Conservation (phyloP, 2,113 vertebrate species). For the Alexandromys fortis region DNA sequence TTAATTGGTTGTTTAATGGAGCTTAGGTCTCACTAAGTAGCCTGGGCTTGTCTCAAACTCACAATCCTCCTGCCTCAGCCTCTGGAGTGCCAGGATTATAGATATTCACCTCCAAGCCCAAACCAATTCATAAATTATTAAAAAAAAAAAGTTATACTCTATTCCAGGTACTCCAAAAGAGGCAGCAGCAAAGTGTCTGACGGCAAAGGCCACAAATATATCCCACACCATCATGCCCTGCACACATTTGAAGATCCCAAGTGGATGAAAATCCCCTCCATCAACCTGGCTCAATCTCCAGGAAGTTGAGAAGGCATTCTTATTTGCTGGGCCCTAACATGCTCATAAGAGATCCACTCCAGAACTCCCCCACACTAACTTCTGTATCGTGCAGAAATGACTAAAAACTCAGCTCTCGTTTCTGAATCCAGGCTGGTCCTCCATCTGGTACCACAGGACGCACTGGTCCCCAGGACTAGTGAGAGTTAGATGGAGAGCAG, state of each 20-base stretch:
- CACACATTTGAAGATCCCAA: not conserved
- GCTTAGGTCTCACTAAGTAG: not conserved
- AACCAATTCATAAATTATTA: not conserved
- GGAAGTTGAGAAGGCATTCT: not conserved
- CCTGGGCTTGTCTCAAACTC: not conserved
- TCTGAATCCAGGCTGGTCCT: not conserved
- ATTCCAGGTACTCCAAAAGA: not conserved
- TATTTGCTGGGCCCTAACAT: not conserved
- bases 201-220: not conserved
- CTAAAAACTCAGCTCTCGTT: not conserved
- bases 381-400: not conserved
- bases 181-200: not conserved
- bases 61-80: not conserved
- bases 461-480: not conserved
- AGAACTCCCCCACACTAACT: not conserved
- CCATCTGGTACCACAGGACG: not conserved
- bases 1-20: not conserved
- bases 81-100: not conserved
- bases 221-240: not conserved
- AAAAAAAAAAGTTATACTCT: not conserved
- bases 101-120: not conserved
- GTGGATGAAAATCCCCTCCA: not conserved
- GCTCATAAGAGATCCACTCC: not conserved
- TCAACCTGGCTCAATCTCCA: not conserved
- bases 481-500: not conserved